Base-by-base conservation (phyloP, 2,888 invertebrate genomes). In the Archips xylosteana region DNA sequence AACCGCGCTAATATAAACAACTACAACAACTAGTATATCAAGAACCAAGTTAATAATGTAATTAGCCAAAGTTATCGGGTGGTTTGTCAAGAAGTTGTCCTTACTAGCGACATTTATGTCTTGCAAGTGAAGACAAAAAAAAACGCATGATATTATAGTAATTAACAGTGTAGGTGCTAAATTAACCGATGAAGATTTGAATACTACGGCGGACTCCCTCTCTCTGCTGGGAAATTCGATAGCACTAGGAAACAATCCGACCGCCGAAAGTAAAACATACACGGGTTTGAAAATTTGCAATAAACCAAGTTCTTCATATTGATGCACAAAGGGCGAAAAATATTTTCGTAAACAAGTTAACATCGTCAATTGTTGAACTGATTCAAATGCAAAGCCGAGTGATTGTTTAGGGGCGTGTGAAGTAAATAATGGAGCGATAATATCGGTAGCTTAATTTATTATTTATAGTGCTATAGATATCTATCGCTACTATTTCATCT, bases 201-300 rank as follows among this genome's bases (percentile, higher is more conserved):
- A 62, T 45, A 49, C 39, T 8, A 73, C 39, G 3, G 39, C 59
- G 15, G 15, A 47, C 1, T 63, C 49, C 6, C 12, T n/a, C 5
- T 68, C 68, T 32, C 63, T 59, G 5, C 12, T 42, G 23, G 73
- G 68, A 32, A 69, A 59, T 42, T 69, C 49, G n/a, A 73, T 51
- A 4, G 63, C 57, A 49, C 59, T 49, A 3, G 73, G 73, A 36
- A 73, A 69, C 0, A 73, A 49, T 42, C 73, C 73, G 1, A 69
- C 57, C 42, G 49, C 2, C 6, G 73, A 63, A 5, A 73, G 49
- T 3, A 73, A n/a, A 15, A 49, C 4, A 34, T 69, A 69, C 2
- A 73, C 59, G 6, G 73, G 73, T 60, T 69, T 69, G 13, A 73
- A 73, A 32, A 73, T 69, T 59, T 73, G 73, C 39, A 64, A 36